Evolutionary conservation across 2,113 vertebrate genomes (phyloP).

Genomic region (Eonycteris spelaea): DNA sequence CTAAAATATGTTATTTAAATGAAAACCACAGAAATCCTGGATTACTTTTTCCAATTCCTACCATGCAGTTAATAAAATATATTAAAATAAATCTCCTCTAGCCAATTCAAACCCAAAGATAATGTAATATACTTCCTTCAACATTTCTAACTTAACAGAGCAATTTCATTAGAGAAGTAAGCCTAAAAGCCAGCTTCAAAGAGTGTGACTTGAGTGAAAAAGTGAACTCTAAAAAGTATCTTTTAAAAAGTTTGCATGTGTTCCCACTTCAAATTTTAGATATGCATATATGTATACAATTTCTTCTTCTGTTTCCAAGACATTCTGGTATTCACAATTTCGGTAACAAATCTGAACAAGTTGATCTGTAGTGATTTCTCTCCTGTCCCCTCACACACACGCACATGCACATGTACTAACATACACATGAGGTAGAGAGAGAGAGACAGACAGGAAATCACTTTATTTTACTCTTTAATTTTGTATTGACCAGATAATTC

Average conservation of each 20-base stretch:
- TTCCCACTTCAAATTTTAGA: not conserved
- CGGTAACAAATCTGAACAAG: not conserved
- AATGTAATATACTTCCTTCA: not conserved
- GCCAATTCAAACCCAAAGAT: not conserved
- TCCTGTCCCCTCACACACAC: not conserved
- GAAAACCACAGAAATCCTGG: not conserved
- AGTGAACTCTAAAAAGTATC: not conserved
- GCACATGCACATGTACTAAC: not conserved
- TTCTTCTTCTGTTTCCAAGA: not conserved
- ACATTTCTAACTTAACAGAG: not conserved
- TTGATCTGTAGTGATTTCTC: not conserved
- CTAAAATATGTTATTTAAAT: not conserved
- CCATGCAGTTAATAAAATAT: not conserved
- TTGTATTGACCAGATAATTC: not conserved
- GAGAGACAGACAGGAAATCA: not conserved
- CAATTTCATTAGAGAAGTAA: not conserved
- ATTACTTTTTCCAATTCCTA: not conserved
- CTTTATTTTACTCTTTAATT: not conserved
- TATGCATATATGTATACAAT: not conserved
- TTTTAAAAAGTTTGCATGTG: not conserved
- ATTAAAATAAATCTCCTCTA: not conserved
- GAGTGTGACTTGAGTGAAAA: not conserved
- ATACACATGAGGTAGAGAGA: accelerated
- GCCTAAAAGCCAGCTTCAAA: not conserved
- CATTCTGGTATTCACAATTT: not conserved